phyloP scores from a whole-genome alignment of 2,797 vertebrate species.

The Lagocephalus sceleratus region DNA sequence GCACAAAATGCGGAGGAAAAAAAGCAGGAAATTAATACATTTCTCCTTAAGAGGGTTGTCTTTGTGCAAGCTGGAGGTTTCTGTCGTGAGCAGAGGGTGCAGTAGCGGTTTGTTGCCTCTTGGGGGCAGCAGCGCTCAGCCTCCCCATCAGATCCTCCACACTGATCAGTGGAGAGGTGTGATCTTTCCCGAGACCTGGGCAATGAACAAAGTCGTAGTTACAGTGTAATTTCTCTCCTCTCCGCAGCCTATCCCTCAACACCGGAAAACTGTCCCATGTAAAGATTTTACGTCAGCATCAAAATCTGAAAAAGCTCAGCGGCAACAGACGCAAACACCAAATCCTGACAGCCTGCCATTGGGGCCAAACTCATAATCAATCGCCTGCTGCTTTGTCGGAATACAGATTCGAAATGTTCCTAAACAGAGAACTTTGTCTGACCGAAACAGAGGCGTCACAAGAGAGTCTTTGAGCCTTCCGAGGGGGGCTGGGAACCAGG shows the following conservation, averaged over 20 bases:
- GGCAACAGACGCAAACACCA: slow-evolving; percentile 30
- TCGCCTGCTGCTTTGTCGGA: slow-evolving; percentile 31
- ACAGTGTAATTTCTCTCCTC: slow-evolving; percentile 23
- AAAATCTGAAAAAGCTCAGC: slow-evolving; percentile 37
- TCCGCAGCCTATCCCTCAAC: slow-evolving; percentile 17
- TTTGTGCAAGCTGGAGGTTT: too few relatives aligned
- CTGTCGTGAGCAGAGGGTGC: slow-evolving; percentile 1
- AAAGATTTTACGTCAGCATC: slow-evolving; percentile 47
- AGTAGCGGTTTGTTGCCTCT: slow-evolving; percentile 40
- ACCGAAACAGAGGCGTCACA: slow-evolving; percentile 47
- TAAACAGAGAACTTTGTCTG: slow-evolving; percentile 33
- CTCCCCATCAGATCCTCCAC: slow-evolving; percentile 21
- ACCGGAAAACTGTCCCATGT: slow-evolving; percentile 20
- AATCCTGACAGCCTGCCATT: slow-evolving; percentile 34
- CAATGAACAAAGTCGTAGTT: slow-evolving; percentile 32
- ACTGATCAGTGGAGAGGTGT: slow-evolving; percentile 21
- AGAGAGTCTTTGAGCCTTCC: slow-evolving; percentile 44
- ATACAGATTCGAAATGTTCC: slow-evolving; percentile 54
- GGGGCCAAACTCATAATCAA: slow-evolving; percentile 52
- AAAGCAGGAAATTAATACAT: too few relatives aligned
- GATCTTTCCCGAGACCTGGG: slow-evolving; percentile 24
- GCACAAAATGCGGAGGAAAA: too few relatives aligned
- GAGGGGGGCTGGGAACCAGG: slow-evolving; percentile 50
- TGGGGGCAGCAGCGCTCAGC: slow-evolving; percentile 68
- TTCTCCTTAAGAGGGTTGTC: too few relatives aligned